Conservation (phyloP, 2,888 invertebrate species). For the Trypoxylon attenuatum region DNA sequence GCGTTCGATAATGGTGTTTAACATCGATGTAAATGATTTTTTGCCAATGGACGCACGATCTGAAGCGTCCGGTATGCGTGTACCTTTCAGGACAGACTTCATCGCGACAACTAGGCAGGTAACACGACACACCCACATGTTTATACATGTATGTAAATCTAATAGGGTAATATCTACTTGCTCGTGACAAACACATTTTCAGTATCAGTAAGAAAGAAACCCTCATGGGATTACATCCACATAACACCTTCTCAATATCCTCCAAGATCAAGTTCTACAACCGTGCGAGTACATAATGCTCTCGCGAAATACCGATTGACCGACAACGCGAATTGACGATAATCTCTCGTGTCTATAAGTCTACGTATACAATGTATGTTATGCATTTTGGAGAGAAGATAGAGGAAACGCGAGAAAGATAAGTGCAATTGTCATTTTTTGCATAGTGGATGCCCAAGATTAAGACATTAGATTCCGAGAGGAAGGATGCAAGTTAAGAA, state of each 20-base stretch:
- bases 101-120: neutral
- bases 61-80: neutral
- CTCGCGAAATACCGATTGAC: too few species aligned
- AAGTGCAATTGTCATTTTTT: neutral
- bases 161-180: conserved; percentile 4
- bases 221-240: conserved; percentile 27
- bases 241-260: conserved; percentile 29
- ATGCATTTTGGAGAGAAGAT: neutral
- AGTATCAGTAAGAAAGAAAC: conserved; percentile 63
- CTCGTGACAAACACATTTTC: conserved; percentile 62
- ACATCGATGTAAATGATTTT: neutral
- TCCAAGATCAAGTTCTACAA: neutral
- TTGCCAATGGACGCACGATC: conserved; percentile 2
- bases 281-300: too few species aligned
- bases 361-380: neutral
- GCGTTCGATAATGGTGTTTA: neutral
- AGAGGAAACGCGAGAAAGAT: neutral
- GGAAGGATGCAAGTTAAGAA: conserved; percentile 22
- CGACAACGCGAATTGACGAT: too few species aligned
- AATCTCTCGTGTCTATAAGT: too few species aligned
- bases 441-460: neutral
- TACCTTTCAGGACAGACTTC: neutral
- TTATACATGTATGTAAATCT: conserved; percentile 21
- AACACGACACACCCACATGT: conserved; percentile 16
- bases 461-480: conserved; percentile 10